These are phyloP conservation scores for western clawed frog (Xenopus tropicalis) DNA, from an alignment of 2,113 vertebrate genomes.

Conservation along the genomic window DNA sequence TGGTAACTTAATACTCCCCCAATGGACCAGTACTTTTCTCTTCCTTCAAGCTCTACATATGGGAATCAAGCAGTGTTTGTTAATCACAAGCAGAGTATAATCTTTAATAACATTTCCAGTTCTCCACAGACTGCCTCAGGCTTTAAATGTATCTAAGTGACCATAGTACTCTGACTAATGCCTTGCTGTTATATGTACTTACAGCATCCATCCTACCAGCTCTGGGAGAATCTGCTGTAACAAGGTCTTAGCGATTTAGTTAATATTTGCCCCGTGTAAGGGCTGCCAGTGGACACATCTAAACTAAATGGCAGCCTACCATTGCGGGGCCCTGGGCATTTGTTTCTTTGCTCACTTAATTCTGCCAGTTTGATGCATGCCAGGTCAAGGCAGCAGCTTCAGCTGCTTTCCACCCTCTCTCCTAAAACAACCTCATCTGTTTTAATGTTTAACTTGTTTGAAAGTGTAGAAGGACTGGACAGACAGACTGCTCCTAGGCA, in stretches of 20 bases:
- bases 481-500: background rate
- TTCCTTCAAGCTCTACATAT: too few species aligned
- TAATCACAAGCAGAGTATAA: background rate
- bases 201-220: background rate
- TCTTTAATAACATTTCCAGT: background rate
- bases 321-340: background rate
- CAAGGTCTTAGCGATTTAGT: background rate
- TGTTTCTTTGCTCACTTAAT: background rate
- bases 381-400: background rate
- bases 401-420: background rate
- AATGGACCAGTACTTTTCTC: too few species aligned
- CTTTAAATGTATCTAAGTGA: background rate
- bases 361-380: background rate
- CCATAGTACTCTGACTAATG: background rate
- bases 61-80: too few species aligned
- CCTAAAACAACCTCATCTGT: background rate
- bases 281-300: background rate
- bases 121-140: background rate
- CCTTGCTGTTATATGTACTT: background rate
- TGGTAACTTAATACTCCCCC: too few species aligned
- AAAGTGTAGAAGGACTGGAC: too few species aligned
- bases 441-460: background rate
- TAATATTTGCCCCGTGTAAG: background rate
- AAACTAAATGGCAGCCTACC: background rate
- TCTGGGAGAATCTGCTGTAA: background rate